phyloP scores from a whole-genome alignment of 2,113 vertebrate species.

The Herpetotheres cachinnans region DNA sequence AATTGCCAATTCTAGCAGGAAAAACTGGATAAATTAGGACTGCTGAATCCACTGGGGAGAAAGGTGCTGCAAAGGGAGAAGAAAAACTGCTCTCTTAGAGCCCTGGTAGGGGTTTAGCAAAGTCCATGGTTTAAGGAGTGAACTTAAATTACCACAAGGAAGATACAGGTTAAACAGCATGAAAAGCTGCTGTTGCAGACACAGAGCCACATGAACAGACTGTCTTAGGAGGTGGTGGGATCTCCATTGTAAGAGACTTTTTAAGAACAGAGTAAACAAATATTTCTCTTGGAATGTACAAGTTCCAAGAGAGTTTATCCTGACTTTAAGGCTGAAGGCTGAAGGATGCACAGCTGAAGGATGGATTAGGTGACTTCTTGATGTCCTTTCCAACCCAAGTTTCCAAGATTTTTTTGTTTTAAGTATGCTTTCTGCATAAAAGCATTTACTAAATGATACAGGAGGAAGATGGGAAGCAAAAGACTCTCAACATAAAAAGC shows the following conservation, averaged over 20 bases:
- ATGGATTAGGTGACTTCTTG: not conserved
- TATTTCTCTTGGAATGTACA: not conserved
- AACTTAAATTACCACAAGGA: not conserved
- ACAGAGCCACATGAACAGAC: not conserved
- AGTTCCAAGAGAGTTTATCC: not conserved
- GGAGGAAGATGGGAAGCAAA: not conserved
- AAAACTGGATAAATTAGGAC: not conserved
- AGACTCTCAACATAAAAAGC: not conserved
- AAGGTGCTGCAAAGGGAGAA: not conserved
- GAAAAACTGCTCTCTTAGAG: not conserved
- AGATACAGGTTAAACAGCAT: not conserved
- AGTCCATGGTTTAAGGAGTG: not conserved
- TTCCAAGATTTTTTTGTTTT: not conserved
- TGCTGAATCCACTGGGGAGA: not conserved
- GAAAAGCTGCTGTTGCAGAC: not conserved
- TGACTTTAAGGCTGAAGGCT: not conserved
- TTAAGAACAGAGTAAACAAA: not conserved
- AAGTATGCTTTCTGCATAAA: not conserved
- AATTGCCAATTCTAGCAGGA: not conserved
- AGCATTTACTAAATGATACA: not conserved
- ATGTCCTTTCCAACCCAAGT: not conserved
- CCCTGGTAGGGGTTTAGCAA: not conserved
- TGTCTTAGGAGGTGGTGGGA: not conserved
- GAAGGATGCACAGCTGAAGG: not conserved
- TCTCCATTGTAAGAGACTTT: not conserved